Evolutionary conservation across 2,888 invertebrate genomes (phyloP), one percentile per base, ranked within the genome.

Genomic region (Mythimna pallens): DNA sequence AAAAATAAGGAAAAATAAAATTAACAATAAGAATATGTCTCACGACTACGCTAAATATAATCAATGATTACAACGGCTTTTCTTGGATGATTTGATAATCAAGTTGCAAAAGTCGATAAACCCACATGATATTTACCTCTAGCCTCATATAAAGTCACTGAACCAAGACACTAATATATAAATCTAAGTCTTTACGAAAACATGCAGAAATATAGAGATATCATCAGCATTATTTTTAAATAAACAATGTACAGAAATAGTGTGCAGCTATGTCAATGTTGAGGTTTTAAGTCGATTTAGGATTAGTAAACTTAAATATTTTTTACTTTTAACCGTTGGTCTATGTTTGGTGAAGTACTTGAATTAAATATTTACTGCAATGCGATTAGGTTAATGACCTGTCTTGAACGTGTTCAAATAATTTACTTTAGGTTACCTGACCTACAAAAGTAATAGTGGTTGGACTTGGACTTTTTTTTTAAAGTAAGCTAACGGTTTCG

Each of bases 271-370:
- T 59, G 54, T 71, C 47, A 77, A 64, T 61, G 1, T 4, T 17
- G 7, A 20, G 8, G 34, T 43, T 20, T 22, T 12, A 9, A 59
- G 63, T 76, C 40, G 58, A 77, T 77, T 77, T 77, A 70, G 78
- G 47, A 76, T 64, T n/a, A 70, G 34, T 70, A 25, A 64, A 47
- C 54, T 78, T 34, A 71, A 76, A 65, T 76, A 59, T 77, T 54
- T 78, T 64, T 50, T 14, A 43, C 25, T 30, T 50, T 25, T 3
- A n/a, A 55, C n/a, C 52, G 57, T 57, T 72, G 25, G 14, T 68
- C 22, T 54, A 61, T 66, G 12, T 36, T 17, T 20, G 40, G 20
- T 25, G 9, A 65, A 52, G 36, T 69, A 22, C 22, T 54, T 58
- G 25, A 52, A 58, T 76, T 68, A 12, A 62, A 76, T 76, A 75